Evolutionary conservation across 2,888 invertebrate genomes (phyloP).

Genomic region (Caenorhabditis sp.): DNA sequence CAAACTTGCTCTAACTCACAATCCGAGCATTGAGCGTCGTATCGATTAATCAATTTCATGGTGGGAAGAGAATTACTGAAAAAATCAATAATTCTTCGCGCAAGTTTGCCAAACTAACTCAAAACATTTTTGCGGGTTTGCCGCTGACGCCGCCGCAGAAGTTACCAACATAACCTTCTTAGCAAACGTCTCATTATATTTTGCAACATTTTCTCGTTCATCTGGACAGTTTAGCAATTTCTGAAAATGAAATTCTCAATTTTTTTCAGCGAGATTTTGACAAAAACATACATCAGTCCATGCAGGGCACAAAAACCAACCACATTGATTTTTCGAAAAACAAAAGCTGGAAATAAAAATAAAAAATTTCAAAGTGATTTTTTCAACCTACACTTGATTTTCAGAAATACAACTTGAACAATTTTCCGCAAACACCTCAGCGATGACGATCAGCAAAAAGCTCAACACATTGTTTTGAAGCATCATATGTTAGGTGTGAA

Average conservation of each 20-base stretch:
- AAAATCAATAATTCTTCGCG: too few relatives aligned
- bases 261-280: not conserved
- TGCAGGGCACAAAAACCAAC: not conserved
- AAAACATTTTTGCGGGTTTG: constrained; percentile 49
- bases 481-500: too few relatives aligned
- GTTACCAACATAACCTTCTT: constrained; percentile 35
- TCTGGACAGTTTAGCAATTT: not conserved
- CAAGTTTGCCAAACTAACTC: constrained; percentile 10
- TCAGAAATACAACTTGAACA: not conserved
- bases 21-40: constrained; percentile 26
- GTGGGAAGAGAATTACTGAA: constrained; percentile 28
- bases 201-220: not conserved
- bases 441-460: too few relatives aligned
- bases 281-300: not conserved
- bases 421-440: not conserved
- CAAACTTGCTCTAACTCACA: not conserved
- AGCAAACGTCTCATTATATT: not conserved
- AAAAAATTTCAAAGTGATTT: not conserved
- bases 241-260: not conserved
- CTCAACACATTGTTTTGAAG: too few relatives aligned
- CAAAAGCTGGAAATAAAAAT: not conserved
- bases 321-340: not conserved
- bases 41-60: constrained; percentile 25
- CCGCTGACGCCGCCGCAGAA: constrained; percentile 41
- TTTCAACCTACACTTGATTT: not conserved